phyloP scores from a whole-genome alignment of 2,888 invertebrate species.

The Artemia sp. region DNA sequence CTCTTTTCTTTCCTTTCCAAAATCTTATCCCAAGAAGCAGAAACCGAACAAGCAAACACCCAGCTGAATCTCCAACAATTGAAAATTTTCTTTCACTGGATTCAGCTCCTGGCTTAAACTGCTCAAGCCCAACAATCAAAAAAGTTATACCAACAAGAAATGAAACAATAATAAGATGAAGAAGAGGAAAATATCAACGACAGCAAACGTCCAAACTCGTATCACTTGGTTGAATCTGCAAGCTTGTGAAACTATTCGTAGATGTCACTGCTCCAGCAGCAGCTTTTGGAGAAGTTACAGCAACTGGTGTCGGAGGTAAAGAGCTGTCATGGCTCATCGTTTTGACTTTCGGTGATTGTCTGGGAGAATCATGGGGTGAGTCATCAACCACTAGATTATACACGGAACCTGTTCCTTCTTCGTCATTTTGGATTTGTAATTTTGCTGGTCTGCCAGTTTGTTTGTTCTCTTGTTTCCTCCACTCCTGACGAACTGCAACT shows the following conservation, averaged over 20 bases:
- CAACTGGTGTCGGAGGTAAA: slow-evolving; percentile 19
- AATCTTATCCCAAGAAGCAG: background rate
- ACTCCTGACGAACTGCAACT: slow-evolving; percentile 63
- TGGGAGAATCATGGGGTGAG: slow-evolving; percentile 17
- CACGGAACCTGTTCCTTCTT: slow-evolving; percentile 28
- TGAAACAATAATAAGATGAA: slow-evolving; percentile 55
- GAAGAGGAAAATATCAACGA: slow-evolving; percentile 31
- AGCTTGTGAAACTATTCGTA: slow-evolving; percentile 3
- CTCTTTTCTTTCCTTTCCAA: background rate
- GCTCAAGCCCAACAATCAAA: slow-evolving; percentile 55
- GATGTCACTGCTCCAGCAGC: background rate
- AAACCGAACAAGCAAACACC: background rate
- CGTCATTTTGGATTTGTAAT: slow-evolving; percentile 40
- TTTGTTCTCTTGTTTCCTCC: slow-evolving; percentile 53
- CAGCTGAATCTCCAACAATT: slow-evolving; percentile 1
- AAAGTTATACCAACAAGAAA: slow-evolving; percentile 53
- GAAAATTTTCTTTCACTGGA: slow-evolving; percentile 22
- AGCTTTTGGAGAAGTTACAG: background rate
- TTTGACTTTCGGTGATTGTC: slow-evolving; percentile 4
- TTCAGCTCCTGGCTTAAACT: slow-evolving; percentile 57
- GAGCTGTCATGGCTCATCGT: slow-evolving; percentile 3
- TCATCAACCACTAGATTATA: slow-evolving; percentile 6
- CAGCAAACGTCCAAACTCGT: slow-evolving; percentile 28
- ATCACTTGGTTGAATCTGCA: background rate
- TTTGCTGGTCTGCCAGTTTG: slow-evolving; percentile 26